Percentiles rank a stretch among this genome's conserved stretches.
phyloP scores from a whole-genome alignment of 2,113 vertebrate species.

The Cervus canadensis region DNA sequence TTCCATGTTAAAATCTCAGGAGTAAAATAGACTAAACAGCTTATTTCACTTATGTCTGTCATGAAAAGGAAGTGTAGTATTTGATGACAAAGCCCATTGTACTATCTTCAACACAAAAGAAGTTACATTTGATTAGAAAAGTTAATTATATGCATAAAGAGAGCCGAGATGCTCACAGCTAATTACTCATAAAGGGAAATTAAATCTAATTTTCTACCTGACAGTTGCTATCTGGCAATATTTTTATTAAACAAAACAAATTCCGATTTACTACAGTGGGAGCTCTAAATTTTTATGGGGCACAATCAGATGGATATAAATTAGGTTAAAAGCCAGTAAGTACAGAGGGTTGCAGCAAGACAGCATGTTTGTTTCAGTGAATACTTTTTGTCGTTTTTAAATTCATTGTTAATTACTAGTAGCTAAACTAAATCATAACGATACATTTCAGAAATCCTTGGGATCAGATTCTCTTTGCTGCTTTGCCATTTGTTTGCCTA shows the following conservation, averaged over 20 bases:
- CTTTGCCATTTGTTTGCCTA: background rate
- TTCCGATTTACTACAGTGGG: constrained; percentile 70
- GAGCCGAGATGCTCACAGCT: constrained; percentile 79
- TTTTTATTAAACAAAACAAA: constrained; percentile 78
- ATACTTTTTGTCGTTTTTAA: background rate
- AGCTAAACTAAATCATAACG: constrained; percentile 46
- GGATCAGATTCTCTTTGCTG: background rate
- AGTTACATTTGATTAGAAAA: constrained; percentile 70
- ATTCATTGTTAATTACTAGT: constrained; percentile 23
- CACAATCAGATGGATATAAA: constrained; percentile 32
- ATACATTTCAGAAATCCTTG: background rate
- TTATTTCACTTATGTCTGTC: constrained; percentile 51
- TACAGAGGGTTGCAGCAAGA: background rate
- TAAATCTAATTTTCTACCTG: constrained; percentile 74
- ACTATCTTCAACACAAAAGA: constrained; percentile 19
- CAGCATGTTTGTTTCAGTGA: constrained; percentile 34
- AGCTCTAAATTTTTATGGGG: constrained; percentile 32
- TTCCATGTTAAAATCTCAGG: background rate
- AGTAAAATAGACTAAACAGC: background rate
- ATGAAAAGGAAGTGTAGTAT: constrained; percentile 48
- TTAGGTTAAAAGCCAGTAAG: constrained; percentile 42
- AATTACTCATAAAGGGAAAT: constrained; percentile 85
- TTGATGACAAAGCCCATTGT: constrained; percentile 53
- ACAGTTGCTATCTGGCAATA: constrained; percentile 69
- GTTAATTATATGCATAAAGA: constrained; percentile 81